A percentile compares a stretch with the other conserved stretches of the same genome.
Conservation (phyloP, 2,797 vertebrate species). For the Melanotaenia trifasciata region DNA sequence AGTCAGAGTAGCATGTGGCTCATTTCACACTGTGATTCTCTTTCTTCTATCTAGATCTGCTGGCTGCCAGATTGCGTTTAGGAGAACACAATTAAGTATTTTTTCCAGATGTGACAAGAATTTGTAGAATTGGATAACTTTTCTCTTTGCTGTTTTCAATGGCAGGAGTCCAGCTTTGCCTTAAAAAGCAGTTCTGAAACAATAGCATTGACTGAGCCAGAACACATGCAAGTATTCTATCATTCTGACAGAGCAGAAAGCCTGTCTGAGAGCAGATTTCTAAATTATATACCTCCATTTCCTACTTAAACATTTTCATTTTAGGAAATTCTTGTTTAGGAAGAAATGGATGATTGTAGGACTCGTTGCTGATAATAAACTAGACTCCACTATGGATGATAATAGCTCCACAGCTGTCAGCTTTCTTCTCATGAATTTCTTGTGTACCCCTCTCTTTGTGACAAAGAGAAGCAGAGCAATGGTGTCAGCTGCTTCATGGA, state of each 20-base stretch:
- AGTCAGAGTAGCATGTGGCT: constrained; percentile 68
- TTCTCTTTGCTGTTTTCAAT: constrained; percentile 36
- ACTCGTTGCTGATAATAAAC: constrained; percentile 15
- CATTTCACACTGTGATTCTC: constrained; percentile 77
- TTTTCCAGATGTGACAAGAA: constrained; percentile 70
- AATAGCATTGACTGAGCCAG: constrained; percentile 18
- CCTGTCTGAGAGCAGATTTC: constrained; percentile 9
- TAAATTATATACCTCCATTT: constrained; percentile 17
- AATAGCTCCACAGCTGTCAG: constrained; percentile 62
- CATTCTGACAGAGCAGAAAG: constrained; percentile 26
- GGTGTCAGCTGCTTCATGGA: constrained; percentile 73
- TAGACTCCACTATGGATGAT: constrained; percentile 36
- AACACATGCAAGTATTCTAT: constrained; percentile 31
- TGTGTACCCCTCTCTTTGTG: constrained; percentile 48
- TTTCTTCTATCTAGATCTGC: constrained; percentile 69
- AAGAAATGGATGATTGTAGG: constrained; percentile 11
- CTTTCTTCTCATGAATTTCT: constrained; percentile 59
- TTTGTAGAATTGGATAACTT: constrained; percentile 58
- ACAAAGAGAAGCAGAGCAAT: constrained; percentile 56
- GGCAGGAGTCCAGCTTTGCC: constrained; percentile 28
- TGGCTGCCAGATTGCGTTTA: constrained; percentile 70
- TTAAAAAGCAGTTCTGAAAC: constrained; percentile 30
- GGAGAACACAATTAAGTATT: constrained; percentile 69
- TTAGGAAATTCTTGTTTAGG: constrained; percentile 19
- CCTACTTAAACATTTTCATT: constrained; percentile 2